Evolutionary conservation across 2,888 invertebrate genomes (phyloP).

Genomic region (Ophion ventricosus): DNA sequence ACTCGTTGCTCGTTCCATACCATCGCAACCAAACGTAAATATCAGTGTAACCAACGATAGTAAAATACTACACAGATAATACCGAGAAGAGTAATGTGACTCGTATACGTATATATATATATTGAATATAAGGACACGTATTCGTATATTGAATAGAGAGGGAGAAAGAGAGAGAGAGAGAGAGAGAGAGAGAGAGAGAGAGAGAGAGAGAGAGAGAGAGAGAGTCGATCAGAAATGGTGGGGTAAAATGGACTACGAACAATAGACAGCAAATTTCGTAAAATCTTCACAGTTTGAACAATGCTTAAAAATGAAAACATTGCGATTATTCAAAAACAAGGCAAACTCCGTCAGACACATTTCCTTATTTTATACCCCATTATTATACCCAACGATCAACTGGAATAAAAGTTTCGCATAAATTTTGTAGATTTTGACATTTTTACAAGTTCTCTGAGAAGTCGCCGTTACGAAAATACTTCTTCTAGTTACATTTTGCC

Average conservation of each 20-base stretch:
- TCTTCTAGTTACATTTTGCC: too few relatives aligned
- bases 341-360: too few relatives aligned
- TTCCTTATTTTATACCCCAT: too few relatives aligned
- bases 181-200: constrained; percentile 1
- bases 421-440: too few relatives aligned
- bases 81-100: constrained; percentile 9
- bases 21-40: background rate
- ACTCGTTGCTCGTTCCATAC: background rate
- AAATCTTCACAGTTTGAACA: background rate
- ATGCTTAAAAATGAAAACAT: too few relatives aligned
- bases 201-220: constrained; percentile 5
- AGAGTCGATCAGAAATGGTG: background rate
- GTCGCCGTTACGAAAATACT: too few relatives aligned
- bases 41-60: constrained; percentile 21
- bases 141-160: background rate
- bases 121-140: background rate
- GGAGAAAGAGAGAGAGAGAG: constrained; percentile 13
- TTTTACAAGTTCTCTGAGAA: too few relatives aligned
- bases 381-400: too few relatives aligned
- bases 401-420: too few relatives aligned
- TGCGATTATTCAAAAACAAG: too few relatives aligned
- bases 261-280: background rate
- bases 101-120: constrained; percentile 9
- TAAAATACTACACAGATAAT: background rate
- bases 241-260: background rate